Evolutionary conservation across 2,113 vertebrate genomes (phyloP), one percentile per base, ranked within the genome.

Genomic region (Dipodomys spectabilis): DNA sequence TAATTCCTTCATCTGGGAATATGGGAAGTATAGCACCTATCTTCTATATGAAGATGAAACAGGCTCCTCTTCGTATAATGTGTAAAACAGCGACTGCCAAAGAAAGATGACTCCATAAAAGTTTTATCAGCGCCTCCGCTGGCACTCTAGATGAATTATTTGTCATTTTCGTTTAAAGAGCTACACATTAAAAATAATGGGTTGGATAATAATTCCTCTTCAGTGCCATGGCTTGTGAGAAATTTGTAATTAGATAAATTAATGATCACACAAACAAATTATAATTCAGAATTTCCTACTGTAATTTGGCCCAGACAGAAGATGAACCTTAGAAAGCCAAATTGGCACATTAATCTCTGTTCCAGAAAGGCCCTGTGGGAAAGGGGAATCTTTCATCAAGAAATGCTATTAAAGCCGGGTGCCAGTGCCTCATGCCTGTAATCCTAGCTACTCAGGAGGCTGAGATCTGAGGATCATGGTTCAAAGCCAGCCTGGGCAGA

Each of bases 181-280:
- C 49, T 86, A 71, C 68, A 28, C 23, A 30, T 94, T 91, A 95
- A 75, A 62, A 30, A 75, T 89, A 95, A 84, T 72, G 23, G 12
- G 30, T 80, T 88, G 27, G n/a, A 86, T 93, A 95, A 94, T 85
- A 88, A 82, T 88, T 86, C 74, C 89, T 77, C 86, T 92, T 73
- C 49, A 74, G 7, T 4, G 19, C 20, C 16, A 22, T 53, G 30
- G 30, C 64, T 91, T 81, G 13, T 86, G 60, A 90, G 53, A 87
- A 95, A 93, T 90, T 93, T 87, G 74, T 75, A 91, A 90, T 82
- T 85, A 93, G 79, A 74, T 88, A 82, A 94, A 94, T 91, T 96
- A 91, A 95, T 92, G 81, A 95, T 93, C 90, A 92, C 71, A 73
- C 87, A 95, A 96, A 94, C 88, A 93, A 96, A 95, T 93, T 93